Evolutionary conservation across 2,797 vertebrate species (phyloP).

Genomic region (Coregonus suidteri): DNA sequence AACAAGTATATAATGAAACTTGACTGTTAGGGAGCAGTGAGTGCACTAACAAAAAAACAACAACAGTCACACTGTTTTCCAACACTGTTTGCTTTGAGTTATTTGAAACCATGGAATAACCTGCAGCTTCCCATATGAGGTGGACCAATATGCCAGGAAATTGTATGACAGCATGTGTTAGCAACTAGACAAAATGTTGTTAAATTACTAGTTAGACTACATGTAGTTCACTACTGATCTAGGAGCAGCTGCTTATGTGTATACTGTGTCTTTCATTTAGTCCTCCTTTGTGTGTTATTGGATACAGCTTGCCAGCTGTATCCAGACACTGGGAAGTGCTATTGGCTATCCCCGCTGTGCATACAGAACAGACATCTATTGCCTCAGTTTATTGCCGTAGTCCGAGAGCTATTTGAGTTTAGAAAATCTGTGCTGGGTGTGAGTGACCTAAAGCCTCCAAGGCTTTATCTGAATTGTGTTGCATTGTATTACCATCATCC

Average conservation of each 20-base stretch:
- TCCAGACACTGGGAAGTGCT: slow-evolving; percentile 20
- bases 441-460: slow-evolving; percentile 3
- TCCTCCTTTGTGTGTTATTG: slow-evolving; percentile 21
- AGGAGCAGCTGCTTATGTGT: background rate
- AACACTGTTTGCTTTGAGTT: slow-evolving; percentile 36
- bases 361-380: slow-evolving; percentile 3
- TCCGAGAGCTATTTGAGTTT: background rate
- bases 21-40: background rate
- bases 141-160: slow-evolving; percentile 54
- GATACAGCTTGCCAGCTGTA: background rate
- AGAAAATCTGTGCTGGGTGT: slow-evolving; percentile 56
- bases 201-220: too few relatives aligned
- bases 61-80: background rate
- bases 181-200: background rate
- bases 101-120: slow-evolving; percentile 31
- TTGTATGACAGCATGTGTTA: slow-evolving; percentile 35
- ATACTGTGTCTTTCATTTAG: slow-evolving; percentile 21
- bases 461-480: slow-evolving; percentile 29
- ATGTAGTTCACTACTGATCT: background rate
- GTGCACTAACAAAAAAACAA: background rate
- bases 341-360: slow-evolving; percentile 17
- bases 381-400: slow-evolving; percentile 26
- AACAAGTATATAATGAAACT: background rate
- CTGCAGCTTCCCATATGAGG: slow-evolving; percentile 30
- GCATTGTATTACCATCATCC: slow-evolving; percentile 39